phyloP scores from a whole-genome alignment of 1,140 invertebrate genomes.

The Melipona quadrifasciata region DNA sequence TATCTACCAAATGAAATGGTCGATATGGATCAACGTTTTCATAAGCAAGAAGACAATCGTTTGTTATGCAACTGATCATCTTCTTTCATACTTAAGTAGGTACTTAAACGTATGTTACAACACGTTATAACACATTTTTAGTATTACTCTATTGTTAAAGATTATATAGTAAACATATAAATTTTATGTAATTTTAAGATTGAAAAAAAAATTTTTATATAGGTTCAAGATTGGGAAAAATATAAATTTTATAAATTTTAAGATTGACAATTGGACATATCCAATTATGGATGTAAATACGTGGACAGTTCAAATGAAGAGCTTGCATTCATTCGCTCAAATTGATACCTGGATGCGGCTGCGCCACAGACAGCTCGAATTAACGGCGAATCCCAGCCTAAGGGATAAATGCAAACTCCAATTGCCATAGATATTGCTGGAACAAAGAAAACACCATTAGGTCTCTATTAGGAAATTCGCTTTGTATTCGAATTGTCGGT shows the following conservation, averaged over 20 bases:
- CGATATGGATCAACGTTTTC: neutral
- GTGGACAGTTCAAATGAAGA: neutral
- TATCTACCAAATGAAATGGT: slow-evolving; percentile 77
- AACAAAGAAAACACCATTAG: slow-evolving; percentile 67
- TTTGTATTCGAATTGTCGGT: neutral
- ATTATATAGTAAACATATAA: no score
- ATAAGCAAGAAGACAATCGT: neutral
- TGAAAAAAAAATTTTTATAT: neutral
- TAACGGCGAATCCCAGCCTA: slow-evolving; percentile 93
- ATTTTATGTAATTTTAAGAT: no score
- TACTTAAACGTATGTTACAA: neutral
- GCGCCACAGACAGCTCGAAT: slow-evolving; percentile 94
- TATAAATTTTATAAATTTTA: neutral
- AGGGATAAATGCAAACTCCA: slow-evolving; percentile 94
- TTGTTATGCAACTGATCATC: neutral
- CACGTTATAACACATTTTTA: neutral
- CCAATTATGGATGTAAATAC: neutral
- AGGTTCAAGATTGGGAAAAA: no score
- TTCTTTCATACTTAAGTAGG: no score
- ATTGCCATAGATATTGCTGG: slow-evolving; percentile 91
- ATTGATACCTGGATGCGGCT: slow-evolving; percentile 86
- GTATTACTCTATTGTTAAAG: no score
- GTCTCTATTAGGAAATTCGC: no score
- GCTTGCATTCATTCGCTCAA: neutral
- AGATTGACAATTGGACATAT: no score